Conservation (phyloP, 2,797 vertebrate genomes). For the Melanotaenia maccullochi region DNA sequence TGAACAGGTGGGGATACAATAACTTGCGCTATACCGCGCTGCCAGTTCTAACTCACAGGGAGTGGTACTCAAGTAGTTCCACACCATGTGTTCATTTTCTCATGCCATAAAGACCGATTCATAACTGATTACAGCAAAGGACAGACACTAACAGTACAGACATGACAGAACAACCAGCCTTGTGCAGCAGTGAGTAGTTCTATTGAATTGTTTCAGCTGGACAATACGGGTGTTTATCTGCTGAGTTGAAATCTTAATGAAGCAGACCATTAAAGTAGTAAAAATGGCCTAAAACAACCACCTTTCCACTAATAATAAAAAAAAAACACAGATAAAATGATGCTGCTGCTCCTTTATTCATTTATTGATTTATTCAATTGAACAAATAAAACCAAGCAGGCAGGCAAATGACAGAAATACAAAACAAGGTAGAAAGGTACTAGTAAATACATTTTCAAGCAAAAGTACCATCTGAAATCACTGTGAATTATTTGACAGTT, state of each 20-base stretch:
- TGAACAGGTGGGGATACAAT: constrained; percentile 17
- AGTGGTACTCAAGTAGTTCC: constrained; percentile 17
- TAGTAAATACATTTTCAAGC: background rate
- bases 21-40: constrained; percentile 12
- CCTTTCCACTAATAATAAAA: no score
- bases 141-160: background rate
- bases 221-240: constrained; percentile 9
- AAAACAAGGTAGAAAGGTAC: background rate
- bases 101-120: constrained; percentile 11
- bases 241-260: background rate
- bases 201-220: background rate
- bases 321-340: no score
- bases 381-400: background rate
- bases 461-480: no score
- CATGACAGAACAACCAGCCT: background rate
- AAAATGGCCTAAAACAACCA: background rate
- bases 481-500: no score
- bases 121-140: constrained; percentile 10
- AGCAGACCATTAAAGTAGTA: background rate
- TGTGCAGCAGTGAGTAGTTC: background rate
- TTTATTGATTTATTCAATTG: background rate
- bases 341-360: no score
- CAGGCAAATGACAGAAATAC: background rate
- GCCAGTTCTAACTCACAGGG: constrained; percentile 9
- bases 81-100: constrained; percentile 11